Evolutionary conservation across 1,140 invertebrate genomes (phyloP), one percentile per base, ranked within the genome.

Genomic region (Branchinecta lynchi): DNA sequence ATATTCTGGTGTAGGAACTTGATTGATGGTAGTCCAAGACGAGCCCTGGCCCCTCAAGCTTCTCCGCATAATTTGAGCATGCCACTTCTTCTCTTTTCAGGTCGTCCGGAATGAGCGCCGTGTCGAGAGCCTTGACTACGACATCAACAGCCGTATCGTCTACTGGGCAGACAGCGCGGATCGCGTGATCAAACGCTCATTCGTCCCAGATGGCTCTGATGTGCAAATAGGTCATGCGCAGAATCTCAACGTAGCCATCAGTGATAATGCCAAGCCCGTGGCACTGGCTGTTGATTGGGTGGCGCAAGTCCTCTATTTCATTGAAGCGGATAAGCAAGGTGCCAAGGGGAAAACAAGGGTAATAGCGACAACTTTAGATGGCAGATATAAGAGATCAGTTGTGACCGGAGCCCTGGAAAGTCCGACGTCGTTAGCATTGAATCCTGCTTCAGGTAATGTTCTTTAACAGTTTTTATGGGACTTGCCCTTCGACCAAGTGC

Each of bases 141-240:
- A 85, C 74, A 87, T 88, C 0, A 83, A 82, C 51, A 79, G 82
- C 51, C 87, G 92, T 77, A 91, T 94, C 73, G 78, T 96, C 44
- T 96, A 92, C 78, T 97, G 93, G 92, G 90, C 92, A 0, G 93
- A 97, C 76, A 87, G 88, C 66, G 88, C 89, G 72, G 87, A 93
- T 66, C 88, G 89, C 75, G 89, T 87, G 7, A 93, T 97, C 51
- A 94, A 93, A 77, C 82, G 94, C 7, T 94, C 92, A 0, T 92
- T 87, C 74, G 90, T 97, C 84, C 84, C 94, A 17, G 78, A 86
- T 76, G 68, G 68, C 60, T 68, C 88, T 86, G 0, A 89, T 89
- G 78, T 87, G 84, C 74, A 78, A 74, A 73, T 76, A 65, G 92
- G 92, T 44, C 92, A 84, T 77, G 87, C 92, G 0, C 94, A 96